Evolutionary conservation across 1,140 invertebrate species (phyloP), one percentile per base, ranked within the genome.

Genomic region (Papilio aristodemus): DNA sequence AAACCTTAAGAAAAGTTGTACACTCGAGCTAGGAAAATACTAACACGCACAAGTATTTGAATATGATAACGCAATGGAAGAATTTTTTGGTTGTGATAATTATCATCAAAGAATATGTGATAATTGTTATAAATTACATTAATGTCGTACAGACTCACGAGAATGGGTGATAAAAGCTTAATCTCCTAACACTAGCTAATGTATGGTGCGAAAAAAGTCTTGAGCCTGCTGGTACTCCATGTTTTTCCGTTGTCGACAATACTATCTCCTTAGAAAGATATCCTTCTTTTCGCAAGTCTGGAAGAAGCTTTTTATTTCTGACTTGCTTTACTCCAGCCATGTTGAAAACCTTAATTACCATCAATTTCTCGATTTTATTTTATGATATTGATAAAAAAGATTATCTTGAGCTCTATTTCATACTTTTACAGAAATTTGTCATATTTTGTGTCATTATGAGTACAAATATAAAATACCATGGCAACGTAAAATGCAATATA

Each of bases 161-260:
- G 60, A 84, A 84, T 10, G 89, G 87, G 64, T 87, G 78, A 81
- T 85, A 89, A 90, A 94, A 83, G 85, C 87, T 76, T 77, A 93
- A 79, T 88, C 90, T 84, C 84, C 91, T 77, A 84, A 93, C 70
- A 90, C 93, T 81, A 78, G 94, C 84, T 70, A 94, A 87, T 0
- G 94, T 95, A 71, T 95, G 94, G 74, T 95, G 94, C 25, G 92
- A 92, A 78, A 90, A 94, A 22, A 95, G 84, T n/a, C 94, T 83
- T 32, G 93, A 89, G 27, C 91, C 92, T 8, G 91, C 74, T 14
- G 86, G 75, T 27, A 92, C 81, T 39, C 89, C 63, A 70, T 83
- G 70, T 79, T 88, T 78, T 74, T 85, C 73, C 70, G 73, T 81
- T 67, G 90, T 84, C 54, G 87, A 71, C 9, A 87, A 41, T 74